Percentiles rank a stretch among this genome's conserved stretches.
Conservation (phyloP, 2,797 vertebrate species). For the Apogon talboti region DNA sequence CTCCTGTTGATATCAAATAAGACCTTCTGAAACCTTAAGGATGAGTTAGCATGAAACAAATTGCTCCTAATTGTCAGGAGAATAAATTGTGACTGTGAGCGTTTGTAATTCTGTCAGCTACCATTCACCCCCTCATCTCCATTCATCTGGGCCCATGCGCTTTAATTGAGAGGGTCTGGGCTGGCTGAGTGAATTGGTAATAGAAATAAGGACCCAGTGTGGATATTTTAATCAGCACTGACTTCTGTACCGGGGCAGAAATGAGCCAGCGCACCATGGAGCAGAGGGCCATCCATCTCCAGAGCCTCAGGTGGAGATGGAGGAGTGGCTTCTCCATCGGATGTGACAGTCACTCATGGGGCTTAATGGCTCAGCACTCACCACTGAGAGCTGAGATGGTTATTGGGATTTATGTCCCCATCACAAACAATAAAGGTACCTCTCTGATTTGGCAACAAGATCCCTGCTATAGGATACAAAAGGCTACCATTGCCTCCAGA, state of each 20-base stretch:
- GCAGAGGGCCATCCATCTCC: constrained; percentile 72
- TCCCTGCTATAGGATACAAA: constrained; percentile 18
- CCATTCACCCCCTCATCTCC: constrained; percentile 69
- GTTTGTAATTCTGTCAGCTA: constrained; percentile 79
- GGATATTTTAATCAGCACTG: constrained; percentile 86
- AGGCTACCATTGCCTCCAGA: not conserved
- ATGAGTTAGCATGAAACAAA: constrained; percentile 84
- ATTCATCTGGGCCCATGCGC: constrained; percentile 67
- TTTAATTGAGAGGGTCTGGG: constrained; percentile 81
- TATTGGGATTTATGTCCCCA: constrained; percentile 69
- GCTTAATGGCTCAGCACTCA: constrained; percentile 55
- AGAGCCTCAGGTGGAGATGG: constrained; percentile 64
- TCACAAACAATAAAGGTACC: constrained; percentile 71
- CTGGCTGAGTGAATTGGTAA: constrained; percentile 78
- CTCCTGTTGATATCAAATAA: constrained; percentile 68
- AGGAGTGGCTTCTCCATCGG: constrained; percentile 56
- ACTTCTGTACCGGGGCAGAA: constrained; percentile 76
- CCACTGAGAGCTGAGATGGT: constrained; percentile 41
- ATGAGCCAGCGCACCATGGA: constrained; percentile 60
- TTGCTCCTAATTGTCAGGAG: constrained; percentile 82
- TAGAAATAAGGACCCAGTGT: constrained; percentile 80
- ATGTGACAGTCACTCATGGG: constrained; percentile 70
- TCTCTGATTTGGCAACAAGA: constrained; percentile 13
- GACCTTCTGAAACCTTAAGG: constrained; percentile 77
- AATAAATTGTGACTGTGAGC: constrained; percentile 81